Evolutionary conservation across 2,888 invertebrate genomes (phyloP), one percentile per base, ranked within the genome.

Genomic region (Athripsodes cinereus): DNA sequence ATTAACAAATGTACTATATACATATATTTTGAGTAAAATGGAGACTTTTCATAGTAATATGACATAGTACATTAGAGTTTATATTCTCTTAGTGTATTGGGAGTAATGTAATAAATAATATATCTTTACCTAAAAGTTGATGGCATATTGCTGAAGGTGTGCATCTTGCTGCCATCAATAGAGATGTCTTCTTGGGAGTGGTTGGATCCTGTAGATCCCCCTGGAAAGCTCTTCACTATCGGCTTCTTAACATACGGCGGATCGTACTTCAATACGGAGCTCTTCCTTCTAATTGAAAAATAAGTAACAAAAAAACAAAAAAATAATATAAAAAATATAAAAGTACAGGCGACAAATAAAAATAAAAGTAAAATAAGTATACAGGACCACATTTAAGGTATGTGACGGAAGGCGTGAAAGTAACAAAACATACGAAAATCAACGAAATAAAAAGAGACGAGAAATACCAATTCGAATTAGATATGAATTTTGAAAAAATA

Each of bases 171-270:
- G 67, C 86, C 88, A 68, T 92, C 91, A 69, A 90, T 73, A 55
- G 88, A 87, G 65, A 85, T 86, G 72, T 87, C 88, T 70, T 90
- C 90, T 68, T 89, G 88, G 18, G 88, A 86, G 74, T 87, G 86
- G 78, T 87, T 87, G 65, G 83, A 82, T 52, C 86, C 80, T 51
- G 83, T 80, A 57, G 84, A 80, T 5, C 81, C 81, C 11, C 78
- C 80, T 35, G 81, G 81, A 73, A 85, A 87, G 74, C 83, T 87
- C 79, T 87, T 88, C 67, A 85, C 82, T 66, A 86, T 84, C 52
- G 90, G 89, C 72, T 91, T 91, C 82, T 91, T 91, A 72, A 83
- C 82, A 78, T 90, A 92, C 58, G 91, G 90, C 68, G 89, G 89
- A 75, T 93, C 92, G 75, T 90, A 92, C 75, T 91, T 92, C 74